Evolutionary conservation across 2,888 invertebrate genomes (phyloP), one percentile per base, ranked within the genome.

Genomic region (Thera britannica): DNA sequence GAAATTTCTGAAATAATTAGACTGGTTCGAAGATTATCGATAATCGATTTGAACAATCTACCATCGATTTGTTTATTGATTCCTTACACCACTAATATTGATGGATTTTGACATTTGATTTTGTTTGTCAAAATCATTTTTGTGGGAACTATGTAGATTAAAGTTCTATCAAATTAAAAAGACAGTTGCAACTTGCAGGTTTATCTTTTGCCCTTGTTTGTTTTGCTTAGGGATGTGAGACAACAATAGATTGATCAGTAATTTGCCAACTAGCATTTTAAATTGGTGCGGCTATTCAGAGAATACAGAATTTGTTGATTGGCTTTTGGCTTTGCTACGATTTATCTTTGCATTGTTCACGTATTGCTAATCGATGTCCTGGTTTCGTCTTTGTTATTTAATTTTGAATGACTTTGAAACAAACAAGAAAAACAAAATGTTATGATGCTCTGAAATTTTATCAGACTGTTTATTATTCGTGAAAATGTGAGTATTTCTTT

Each of bases 401-500:
- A 1, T 23, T 23, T 23, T 23, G 23, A 23, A 23, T 23, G 23
- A 23, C 23, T 23, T 23, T 23, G 23, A 23, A 23, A 23, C 23
- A 23, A 23, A 23, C 23, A 23, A 23, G 23, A 23, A 23, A 23
- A 23, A 23, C 23, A 23, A 23, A 23, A 23, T 23, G 23, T 23
- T 23, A 59, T 38, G 34, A 60, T 41, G 49, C 35, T n/a, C 4
- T 56, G n/a, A 51, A 36, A 55, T 65, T 34, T 23, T 38, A 35
- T 60, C 41, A 34, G 11, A 60, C 41, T 8, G 56, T 34, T 9
- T 2, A 36, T 34, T 57, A 36, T 51, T 52, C n/a, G 11, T 58
- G 41, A 58, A 67, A 67, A 55, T 58, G 67, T 67, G 49, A 67
- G 67, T 62, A 59, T 12, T 44, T 52, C 4, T 36, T 6, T 41